Base-by-base conservation (phyloP, 2,888 invertebrate species). In the Dryomyza anilis region DNA sequence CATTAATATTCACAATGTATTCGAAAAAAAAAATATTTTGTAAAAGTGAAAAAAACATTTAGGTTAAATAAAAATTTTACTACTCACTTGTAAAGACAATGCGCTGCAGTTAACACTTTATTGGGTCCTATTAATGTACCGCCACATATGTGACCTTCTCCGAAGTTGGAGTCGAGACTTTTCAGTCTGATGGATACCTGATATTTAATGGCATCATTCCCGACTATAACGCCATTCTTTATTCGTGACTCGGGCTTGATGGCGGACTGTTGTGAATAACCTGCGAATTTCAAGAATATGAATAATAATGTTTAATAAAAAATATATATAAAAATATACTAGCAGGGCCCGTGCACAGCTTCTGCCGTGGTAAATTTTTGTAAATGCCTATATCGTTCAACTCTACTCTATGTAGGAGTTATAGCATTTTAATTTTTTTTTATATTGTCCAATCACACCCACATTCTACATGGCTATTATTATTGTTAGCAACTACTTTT, bases 81-180 rank as follows among this genome's bases (percentile, higher is more conserved):
- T n/a, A 75, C 76, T 78, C 59, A 81, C 81, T 80, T 75, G 68
- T 74, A 81, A 8, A 81, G 67, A 25, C 81, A 81, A 57, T 81
- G 81, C 2, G 81, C 82, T 0, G 81, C 83, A 14, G 81, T 81
- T 8, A 82, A 61, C 2, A 81, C 80, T 70, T 78, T 81, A 36
- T 70, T 77, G n/a, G 66, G 67, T 0, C 75, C 76, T 12, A 81
- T 78, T 2, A 81, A 67, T 0, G 80, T 72, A 2, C 81, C 81
- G 1, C 81, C 81, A 58, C 81, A 81, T 25, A 81, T 73, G 67
- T 81, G 82, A 1, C 81, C 82, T 43, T 64, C 70, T 10, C 81
- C 81, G 64, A 81, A 81, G 33, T 67, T 71, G 1, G 66, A 67
- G 7, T 82, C 81, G 19, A 71, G 69, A 8, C 66, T 68, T 27